phyloP scores from a whole-genome alignment of 2,888 invertebrate genomes.

The Drosophila acutilabella region DNA sequence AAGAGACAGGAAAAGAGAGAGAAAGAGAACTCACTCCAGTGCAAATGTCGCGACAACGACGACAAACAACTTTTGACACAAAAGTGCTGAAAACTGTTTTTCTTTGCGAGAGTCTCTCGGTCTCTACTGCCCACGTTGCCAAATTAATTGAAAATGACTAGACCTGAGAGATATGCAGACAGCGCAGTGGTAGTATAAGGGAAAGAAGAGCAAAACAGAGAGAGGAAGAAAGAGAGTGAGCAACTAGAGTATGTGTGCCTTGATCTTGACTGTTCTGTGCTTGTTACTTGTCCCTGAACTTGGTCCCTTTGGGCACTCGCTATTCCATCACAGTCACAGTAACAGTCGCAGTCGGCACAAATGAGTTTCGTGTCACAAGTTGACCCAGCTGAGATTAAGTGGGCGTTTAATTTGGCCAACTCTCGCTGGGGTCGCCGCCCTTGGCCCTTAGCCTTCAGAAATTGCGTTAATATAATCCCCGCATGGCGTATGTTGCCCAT shows the following conservation, averaged over 20 bases:
- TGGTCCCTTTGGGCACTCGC: constrained; percentile 32
- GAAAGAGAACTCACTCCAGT: constrained; percentile 32
- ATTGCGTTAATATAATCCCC: constrained; percentile 78
- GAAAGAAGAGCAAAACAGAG: background rate
- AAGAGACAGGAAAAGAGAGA: constrained; percentile 13
- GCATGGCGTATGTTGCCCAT: constrained; percentile 63
- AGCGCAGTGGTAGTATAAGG: too few relatives aligned
- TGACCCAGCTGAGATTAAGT: constrained; percentile 78
- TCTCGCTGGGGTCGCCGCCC: constrained; percentile 59
- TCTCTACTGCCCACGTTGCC: constrained; percentile 57
- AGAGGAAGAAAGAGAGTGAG: background rate
- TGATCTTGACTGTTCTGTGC: constrained; percentile 64
- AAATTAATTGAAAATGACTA: constrained; percentile 80
- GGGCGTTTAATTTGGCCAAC: constrained; percentile 79
- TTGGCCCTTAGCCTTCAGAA: constrained; percentile 40
- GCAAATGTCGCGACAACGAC: constrained; percentile 74
- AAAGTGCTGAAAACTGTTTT: constrained; percentile 77
- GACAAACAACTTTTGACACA: constrained; percentile 75
- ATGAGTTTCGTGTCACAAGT: constrained; percentile 80
- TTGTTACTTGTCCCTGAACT: constrained; percentile 66
- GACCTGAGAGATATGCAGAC: constrained; percentile 42
- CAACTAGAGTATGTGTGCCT: constrained; percentile 55
- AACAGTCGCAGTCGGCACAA: constrained; percentile 46
- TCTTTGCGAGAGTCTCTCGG: constrained; percentile 35
- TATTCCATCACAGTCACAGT: constrained; percentile 31